phyloP scores from a whole-genome alignment of 1,140 invertebrate genomes.

The Leucophenga varia region DNA sequence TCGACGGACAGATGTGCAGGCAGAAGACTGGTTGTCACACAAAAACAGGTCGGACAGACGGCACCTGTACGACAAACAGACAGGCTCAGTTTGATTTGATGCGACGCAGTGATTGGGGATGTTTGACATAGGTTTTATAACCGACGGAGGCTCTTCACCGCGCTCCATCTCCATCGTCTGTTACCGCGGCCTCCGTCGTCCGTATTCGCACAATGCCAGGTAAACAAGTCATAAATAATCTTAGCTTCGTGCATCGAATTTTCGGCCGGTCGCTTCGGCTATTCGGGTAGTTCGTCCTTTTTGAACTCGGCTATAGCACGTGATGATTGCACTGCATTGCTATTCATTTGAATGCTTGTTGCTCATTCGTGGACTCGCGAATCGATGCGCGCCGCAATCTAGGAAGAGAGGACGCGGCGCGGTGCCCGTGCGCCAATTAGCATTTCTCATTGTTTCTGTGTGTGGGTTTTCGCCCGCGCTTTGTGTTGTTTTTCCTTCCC shows the following conservation, averaged over 20 bases:
- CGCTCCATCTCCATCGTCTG: no score
- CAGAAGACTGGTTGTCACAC: neutral
- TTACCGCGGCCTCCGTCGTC: conserved; percentile 9
- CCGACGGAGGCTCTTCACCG: no score
- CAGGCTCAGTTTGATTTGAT: neutral
- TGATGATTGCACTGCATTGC: conserved; percentile 21
- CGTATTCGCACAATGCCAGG: conserved; percentile 40
- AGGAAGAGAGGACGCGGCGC: conserved; percentile 37
- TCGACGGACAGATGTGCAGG: neutral
- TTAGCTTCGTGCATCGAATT: conserved; percentile 15
- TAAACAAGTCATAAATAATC: conserved; percentile 54
- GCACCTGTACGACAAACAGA: conserved; percentile 1
- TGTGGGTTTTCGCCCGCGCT: no score
- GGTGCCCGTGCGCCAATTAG: conserved; percentile 55
- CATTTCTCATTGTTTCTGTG: conserved; percentile 50
- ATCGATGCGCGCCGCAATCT: conserved; percentile 37
- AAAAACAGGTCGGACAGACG: conserved; percentile 5
- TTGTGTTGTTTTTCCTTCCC: conserved; percentile 8
- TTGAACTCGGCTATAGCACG: conserved; percentile 13
- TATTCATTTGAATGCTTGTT: conserved; percentile 47
- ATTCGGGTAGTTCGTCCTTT: conserved; percentile 19
- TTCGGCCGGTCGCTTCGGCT: no score
- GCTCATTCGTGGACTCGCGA: conserved; percentile 51
- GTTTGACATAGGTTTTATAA: no score
- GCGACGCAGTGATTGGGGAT: conserved; percentile 22